Conservation (phyloP, 2,113 vertebrate species). For the Neodon shergylaensis region DNA sequence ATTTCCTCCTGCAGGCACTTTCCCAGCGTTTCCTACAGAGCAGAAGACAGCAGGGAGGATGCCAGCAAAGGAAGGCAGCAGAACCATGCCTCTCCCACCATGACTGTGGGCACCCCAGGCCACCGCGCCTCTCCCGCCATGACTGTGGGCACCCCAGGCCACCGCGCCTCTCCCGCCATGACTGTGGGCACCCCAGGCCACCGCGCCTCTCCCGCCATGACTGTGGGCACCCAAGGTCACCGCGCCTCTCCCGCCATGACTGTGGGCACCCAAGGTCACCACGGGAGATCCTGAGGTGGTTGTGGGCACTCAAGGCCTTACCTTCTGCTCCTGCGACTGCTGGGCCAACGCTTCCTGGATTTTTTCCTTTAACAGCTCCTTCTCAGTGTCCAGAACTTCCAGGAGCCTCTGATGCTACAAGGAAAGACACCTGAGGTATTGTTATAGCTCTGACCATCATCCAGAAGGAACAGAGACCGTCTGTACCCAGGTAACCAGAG, state of each 20-base stretch:
- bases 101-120: too few species aligned
- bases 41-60: constrained; percentile 3
- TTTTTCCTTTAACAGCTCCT: constrained; percentile 82
- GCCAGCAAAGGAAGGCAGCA: neutral
- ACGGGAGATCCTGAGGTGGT: rapidly evolving
- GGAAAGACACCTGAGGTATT: constrained; percentile 56
- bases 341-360: constrained; percentile 84
- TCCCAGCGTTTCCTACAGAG: constrained; percentile 84
- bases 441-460: neutral
- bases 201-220: too few species aligned
- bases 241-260: too few species aligned
- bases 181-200: neutral
- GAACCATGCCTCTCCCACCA: neutral
- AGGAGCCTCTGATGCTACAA: constrained; percentile 87
- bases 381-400: constrained; percentile 86
- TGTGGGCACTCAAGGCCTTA: constrained; percentile 50
- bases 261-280: too few species aligned
- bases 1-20: constrained; percentile 86
- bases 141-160: too few species aligned
- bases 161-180: rapidly evolving
- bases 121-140: too few species aligned
- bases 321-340: constrained; percentile 85
- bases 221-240: too few species aligned
- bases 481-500: neutral
- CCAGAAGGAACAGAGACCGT: neutral